phyloP scores from a whole-genome alignment of 92 coral and sea anemone species.

The Zoanthus gigantus region DNA sequence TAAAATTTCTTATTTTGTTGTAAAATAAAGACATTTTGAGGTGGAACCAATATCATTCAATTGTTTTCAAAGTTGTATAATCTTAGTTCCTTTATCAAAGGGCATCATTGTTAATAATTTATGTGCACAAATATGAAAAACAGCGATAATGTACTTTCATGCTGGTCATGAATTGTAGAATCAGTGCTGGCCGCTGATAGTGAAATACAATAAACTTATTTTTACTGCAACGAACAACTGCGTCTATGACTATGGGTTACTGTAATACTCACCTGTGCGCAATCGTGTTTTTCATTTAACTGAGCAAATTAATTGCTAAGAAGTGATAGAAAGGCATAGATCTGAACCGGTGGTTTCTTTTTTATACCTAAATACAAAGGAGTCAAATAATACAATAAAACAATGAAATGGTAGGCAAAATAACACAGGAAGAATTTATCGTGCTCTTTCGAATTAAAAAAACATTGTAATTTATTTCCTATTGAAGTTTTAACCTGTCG shows the following conservation, averaged over 20 bases:
- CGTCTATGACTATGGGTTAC: not conserved
- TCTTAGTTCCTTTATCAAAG: constrained; percentile 84
- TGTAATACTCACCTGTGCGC: too few relatives aligned
- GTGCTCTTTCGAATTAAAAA: too few relatives aligned
- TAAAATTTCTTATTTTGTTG: constrained; percentile 57
- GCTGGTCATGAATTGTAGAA: constrained; percentile 87
- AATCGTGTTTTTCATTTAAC: too few relatives aligned
- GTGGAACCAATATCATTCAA: constrained; percentile 66
- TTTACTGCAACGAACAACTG: constrained; percentile 47
- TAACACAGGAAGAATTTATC: too few relatives aligned
- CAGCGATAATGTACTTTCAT: constrained; percentile 69
- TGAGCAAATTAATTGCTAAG: too few relatives aligned
- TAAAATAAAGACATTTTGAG: constrained; percentile 43
- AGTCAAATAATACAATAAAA: too few relatives aligned
- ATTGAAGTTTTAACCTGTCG: too few relatives aligned
- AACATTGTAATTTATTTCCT: too few relatives aligned
- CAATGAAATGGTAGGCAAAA: too few relatives aligned
- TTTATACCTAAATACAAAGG: too few relatives aligned
- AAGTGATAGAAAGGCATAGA: too few relatives aligned
- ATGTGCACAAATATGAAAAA: constrained; percentile 57
- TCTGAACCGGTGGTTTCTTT: too few relatives aligned
- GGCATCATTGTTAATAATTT: constrained; percentile 65
- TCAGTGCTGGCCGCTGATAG: constrained; percentile 90
- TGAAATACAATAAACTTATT: constrained; percentile 62
- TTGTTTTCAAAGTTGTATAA: constrained; percentile 63